Evolutionary conservation across 1,140 invertebrate species (phyloP).

Genomic region (Pseudomyrmex pallidus): DNA sequence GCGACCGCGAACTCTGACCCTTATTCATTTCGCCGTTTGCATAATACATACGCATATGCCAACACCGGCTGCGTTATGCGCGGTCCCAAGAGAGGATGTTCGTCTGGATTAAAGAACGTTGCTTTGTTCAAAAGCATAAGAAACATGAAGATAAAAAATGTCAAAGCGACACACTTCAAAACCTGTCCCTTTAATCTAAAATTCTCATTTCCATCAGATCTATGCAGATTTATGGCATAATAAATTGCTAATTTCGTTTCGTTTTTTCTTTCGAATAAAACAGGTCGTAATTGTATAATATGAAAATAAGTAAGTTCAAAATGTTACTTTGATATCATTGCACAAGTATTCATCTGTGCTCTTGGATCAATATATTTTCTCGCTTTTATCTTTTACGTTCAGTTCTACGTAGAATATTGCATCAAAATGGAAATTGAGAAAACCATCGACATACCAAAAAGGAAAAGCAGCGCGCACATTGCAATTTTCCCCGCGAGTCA

Average conservation of each 20-base stretch:
- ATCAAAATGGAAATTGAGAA: constrained; percentile 32
- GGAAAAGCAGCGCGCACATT: constrained; percentile 35
- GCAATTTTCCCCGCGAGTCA: constrained; percentile 24
- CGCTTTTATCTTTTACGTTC: background rate
- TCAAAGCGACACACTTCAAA: background rate
- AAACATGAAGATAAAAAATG: constrained; percentile 1
- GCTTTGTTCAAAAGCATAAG: constrained; percentile 15
- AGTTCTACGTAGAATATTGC: background rate
- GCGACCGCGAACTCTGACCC: constrained; percentile 43
- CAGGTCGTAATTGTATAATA: too few relatives aligned
- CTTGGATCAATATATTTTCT: background rate
- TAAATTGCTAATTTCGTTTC: too few relatives aligned
- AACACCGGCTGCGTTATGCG: background rate
- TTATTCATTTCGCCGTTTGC: constrained; percentile 30
- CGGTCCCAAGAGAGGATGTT: background rate
- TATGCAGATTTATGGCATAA: too few relatives aligned
- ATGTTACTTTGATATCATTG: too few relatives aligned
- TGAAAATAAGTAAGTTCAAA: too few relatives aligned
- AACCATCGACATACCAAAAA: constrained; percentile 37
- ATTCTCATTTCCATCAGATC: background rate
- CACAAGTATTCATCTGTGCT: background rate
- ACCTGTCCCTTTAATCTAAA: background rate
- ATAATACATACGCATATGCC: constrained; percentile 33
- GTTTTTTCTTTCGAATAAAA: too few relatives aligned
- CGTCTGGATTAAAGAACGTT: background rate